These are phyloP conservation scores for Dipodomys ordii DNA, from an alignment of 2,113 vertebrate genomes.

Conservation along the genomic window DNA sequence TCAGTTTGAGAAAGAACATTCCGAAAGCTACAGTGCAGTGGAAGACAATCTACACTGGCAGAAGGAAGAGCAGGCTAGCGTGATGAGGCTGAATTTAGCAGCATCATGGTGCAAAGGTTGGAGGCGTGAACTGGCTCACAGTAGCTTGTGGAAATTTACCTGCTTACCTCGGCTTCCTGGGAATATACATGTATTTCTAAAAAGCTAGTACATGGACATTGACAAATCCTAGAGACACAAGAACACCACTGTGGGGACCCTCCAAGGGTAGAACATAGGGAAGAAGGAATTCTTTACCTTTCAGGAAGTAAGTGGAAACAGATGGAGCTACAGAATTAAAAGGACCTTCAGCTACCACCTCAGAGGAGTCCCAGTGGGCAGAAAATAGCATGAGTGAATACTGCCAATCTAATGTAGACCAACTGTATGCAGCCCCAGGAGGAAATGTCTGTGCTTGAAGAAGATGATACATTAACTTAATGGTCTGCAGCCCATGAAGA, in stretches of 20 bases:
- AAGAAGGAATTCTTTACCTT: not conserved
- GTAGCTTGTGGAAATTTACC: not conserved
- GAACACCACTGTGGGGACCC: too few species aligned
- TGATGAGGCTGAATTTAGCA: not conserved
- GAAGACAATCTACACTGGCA: not conserved
- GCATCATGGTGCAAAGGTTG: rapidly evolving
- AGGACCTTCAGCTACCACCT: not conserved
- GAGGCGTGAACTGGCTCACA: not conserved
- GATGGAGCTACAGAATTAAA: not conserved
- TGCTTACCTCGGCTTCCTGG: too few species aligned
- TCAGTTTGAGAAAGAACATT: not conserved
- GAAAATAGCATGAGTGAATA: not conserved
- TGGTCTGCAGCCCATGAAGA: not conserved
- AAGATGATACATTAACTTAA: rapidly evolving
- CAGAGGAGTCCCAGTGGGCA: rapidly evolving
- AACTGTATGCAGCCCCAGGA: rapidly evolving
- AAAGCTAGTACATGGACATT: not conserved
- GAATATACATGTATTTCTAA: rapidly evolving
- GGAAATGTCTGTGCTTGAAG: rapidly evolving
- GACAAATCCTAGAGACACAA: not conserved
- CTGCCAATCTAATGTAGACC: not conserved
- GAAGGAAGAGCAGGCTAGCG: not conserved
- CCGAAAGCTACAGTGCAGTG: not conserved
- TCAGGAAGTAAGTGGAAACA: not conserved
- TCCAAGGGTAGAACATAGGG: not conserved